Base-by-base conservation (phyloP, 2,113 vertebrate species). In the Corydoras sp. region DNA sequence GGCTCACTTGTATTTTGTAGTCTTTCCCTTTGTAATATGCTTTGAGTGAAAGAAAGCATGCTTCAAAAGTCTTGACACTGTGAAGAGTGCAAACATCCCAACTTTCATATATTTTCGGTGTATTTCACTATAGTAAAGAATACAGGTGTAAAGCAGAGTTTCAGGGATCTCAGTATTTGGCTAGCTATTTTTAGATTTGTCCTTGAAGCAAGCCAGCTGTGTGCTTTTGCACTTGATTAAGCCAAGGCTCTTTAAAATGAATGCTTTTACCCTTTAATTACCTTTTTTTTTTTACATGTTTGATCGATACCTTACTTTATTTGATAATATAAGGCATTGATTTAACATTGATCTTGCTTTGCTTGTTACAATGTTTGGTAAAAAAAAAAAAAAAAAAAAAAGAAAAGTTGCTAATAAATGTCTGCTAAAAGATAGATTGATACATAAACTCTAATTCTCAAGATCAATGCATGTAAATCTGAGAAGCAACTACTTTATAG, bases 151-250 rank as follows among this genome's bases (percentile, higher is more conserved):
- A 64, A 14, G 68, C 18, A 14, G 62, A 43, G 49, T 15, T 65
- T 62, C 54, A 32, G 43, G 54, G 71, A 66, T 65, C 18, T 24
- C 18, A 10, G 43, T 81, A 68, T 81, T 79, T 75, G 67, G 58
- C 74, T 67, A 75, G 73, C 60, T 78, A 80, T 80, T 80, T 73
- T 73, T 77, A 76, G 54, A 18, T 14, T 13, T 69, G 72, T 31
- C 79, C 77, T 83, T 78, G 77, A 67, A 70, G 35, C 50, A 12
- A 64, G 61, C 55, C 68, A 78, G 62, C 74, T 76, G 76, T 73
- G 58, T 61, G 54, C 49, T 75, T 51, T 68, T 62, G 54, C 55
- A 11, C 50, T 62, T 72, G 65, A 56, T 48, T 35, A 13, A 66
- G 32, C 64, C 12, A 55, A 59, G 58, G 60, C 30, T 53, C 56